phyloP scores from a whole-genome alignment of 2,113 vertebrate genomes.

The Malurus melanocephalus region DNA sequence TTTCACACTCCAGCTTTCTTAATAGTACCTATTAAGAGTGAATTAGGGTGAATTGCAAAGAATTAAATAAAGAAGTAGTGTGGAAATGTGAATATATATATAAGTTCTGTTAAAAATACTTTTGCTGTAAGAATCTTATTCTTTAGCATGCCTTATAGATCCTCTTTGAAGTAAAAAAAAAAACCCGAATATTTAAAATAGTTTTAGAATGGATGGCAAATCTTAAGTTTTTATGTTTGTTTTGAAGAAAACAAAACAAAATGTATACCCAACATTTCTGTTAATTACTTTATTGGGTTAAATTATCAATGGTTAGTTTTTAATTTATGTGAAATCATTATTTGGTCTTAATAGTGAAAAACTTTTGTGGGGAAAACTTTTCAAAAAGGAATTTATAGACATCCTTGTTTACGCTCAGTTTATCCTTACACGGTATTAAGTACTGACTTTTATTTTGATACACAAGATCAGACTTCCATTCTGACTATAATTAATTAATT shows the following conservation, averaged over 20 bases:
- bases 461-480: neutral
- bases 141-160: fast-evolving
- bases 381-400: neutral
- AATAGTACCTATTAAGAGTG: neutral
- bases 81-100: neutral
- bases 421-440: neutral
- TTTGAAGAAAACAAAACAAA: neutral
- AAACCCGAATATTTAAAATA: neutral
- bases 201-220: neutral
- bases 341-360: neutral
- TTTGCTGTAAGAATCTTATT: neutral
- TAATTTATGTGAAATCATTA: neutral
- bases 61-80: neutral
- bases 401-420: neutral
- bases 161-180: neutral
- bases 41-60: neutral
- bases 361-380: neutral
- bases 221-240: neutral
- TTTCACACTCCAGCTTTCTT: neutral
- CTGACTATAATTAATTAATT: neutral
- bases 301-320: neutral
- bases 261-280: neutral
- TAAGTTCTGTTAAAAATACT: neutral
- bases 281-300: neutral
- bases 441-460: neutral